Evolutionary conservation across 2,888 invertebrate species (phyloP), one percentile per base, ranked within the genome.

Genomic region (Euclidia mi): DNA sequence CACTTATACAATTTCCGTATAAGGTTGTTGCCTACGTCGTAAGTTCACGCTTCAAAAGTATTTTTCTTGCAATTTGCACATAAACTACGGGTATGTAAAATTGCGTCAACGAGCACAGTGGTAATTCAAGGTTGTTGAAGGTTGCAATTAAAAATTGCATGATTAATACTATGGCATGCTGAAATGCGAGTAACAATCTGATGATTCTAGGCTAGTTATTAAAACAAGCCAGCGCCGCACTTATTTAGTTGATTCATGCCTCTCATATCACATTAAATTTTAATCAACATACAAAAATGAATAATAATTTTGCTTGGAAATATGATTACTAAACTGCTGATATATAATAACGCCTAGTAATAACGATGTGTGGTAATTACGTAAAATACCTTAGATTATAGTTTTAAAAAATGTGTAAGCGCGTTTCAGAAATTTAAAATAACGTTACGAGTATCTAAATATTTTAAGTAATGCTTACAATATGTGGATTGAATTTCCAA

Each of bases 141-240:
- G 38, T 42, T 58, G 50, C 43, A 64, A 71, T 74, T 68, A 74
- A 66, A 50, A 43, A 59, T 51, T 56, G 57, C 35, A 50, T 58
- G 59, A 64, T 61, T 70, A 65, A 57, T 59, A 61, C 47, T 43
- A 11, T 17, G 48, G 40, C 40, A 15, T 37, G 10, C 32, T 20
- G 11, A 34, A 46, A 28, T 56, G 61, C 55, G 64, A 67, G 71
- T 41, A 38, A 20, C 53, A 37, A 25, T 49, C 46, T 32, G 28
- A 50, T 38, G 12, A 17, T 40, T 18, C 31, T 28, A 15, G 40
- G n/a, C n/a, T 4, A 12, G 52, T 43, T 43, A 56, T 65, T 64
- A 65, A n/a, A 58, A 40, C 20, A 25, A 40, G 18, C 0, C 15
- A 2, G 14, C 32, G 7, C 10, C 14, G 7, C 12, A 15, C 2